Percentiles rank a stretch among this genome's conserved stretches.
Evolutionary conservation across 2,797 vertebrate species (phyloP).

Genomic region (Trachurus trachurus): DNA sequence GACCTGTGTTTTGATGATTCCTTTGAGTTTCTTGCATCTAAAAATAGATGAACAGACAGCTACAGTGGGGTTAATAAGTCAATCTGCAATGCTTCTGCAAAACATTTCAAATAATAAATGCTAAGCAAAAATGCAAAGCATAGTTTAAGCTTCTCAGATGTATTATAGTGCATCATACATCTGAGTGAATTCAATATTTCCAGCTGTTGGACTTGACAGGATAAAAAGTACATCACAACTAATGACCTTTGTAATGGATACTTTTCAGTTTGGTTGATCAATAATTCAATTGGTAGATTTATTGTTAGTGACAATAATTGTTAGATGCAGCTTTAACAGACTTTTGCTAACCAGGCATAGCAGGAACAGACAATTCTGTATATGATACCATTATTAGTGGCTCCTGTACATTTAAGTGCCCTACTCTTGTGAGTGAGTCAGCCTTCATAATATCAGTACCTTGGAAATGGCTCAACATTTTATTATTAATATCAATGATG

Average conservation of each 20-base stretch:
- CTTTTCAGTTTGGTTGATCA: neutral
- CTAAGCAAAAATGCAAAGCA: no score
- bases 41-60: neutral
- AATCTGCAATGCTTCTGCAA: neutral
- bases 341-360: neutral
- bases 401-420: neutral
- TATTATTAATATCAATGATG: neutral
- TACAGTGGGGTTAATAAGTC: neutral
- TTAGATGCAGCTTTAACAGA: neutral
- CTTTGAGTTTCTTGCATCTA: no score
- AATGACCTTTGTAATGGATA: no score
- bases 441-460: neutral
- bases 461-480: constrained; percentile 6
- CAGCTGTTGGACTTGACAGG: neutral
- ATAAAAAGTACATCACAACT: neutral
- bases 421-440: constrained; percentile 3
- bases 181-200: neutral
- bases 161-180: no score
- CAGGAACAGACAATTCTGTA: neutral
- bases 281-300: neutral
- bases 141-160: no score
- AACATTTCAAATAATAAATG: neutral
- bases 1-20: neutral
- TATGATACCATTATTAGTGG: neutral
- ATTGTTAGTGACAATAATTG: neutral